Conservation (phyloP, 1,140 invertebrate genomes). For the Atta texana region DNA sequence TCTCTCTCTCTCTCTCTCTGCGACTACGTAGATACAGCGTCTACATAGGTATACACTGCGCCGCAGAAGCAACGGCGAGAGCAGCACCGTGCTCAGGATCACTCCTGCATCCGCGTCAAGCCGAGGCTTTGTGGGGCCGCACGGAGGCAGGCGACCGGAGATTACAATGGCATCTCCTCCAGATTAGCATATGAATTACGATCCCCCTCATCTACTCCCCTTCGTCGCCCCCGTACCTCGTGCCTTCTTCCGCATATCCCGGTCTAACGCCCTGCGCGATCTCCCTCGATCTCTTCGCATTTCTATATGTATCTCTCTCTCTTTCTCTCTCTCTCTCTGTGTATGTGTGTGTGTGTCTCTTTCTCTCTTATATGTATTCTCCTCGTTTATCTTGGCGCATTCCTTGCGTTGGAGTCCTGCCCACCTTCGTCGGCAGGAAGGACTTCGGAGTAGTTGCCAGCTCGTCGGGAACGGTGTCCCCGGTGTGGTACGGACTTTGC, state of each 20-base stretch:
- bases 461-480: constrained; percentile 49
- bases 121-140: constrained; percentile 83
- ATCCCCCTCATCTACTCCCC: constrained; percentile 70
- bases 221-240: constrained; percentile 46
- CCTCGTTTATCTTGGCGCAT: constrained; percentile 28
- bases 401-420: constrained; percentile 36
- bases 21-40: constrained; percentile 74
- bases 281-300: constrained; percentile 44
- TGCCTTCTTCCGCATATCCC: constrained; percentile 49
- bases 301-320: not conserved
- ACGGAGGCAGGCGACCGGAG: constrained; percentile 83
- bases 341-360: too few relatives aligned
- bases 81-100: constrained; percentile 77
- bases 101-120: constrained; percentile 83
- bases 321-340: constrained; percentile 9
- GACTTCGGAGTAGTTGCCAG: constrained; percentile 55
- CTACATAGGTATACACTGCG: constrained; percentile 76
- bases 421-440: constrained; percentile 29
- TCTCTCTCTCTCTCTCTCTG: constrained; percentile 79
- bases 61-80: constrained; percentile 20
- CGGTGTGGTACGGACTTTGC: constrained; percentile 56
- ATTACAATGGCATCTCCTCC: constrained; percentile 86
- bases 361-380: constrained; percentile 8
- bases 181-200: constrained; percentile 87
- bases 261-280: constrained; percentile 27